A percentile compares a stretch with the other conserved stretches of the same genome.
These are phyloP conservation scores for Dione juno DNA, from an alignment of 2,888 invertebrate species.

Conservation along the genomic window DNA sequence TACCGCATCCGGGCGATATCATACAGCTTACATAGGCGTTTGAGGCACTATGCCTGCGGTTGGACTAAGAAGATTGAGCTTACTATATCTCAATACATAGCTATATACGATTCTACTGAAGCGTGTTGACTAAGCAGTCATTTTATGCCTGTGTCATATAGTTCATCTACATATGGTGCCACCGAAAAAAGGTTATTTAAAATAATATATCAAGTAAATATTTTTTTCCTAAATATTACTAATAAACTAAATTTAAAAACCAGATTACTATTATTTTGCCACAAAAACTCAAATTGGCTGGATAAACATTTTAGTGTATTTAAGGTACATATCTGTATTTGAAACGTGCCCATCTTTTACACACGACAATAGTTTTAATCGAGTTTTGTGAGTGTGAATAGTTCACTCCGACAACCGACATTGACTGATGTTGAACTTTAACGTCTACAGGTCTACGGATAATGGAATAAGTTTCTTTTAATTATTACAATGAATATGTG, in stretches of 20 bases:
- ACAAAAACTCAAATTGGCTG: too few species aligned
- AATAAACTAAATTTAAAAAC: too few species aligned
- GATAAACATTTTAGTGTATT: too few species aligned
- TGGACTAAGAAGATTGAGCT: constrained; percentile 53
- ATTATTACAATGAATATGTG: neutral
- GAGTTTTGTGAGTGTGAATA: constrained; percentile 61
- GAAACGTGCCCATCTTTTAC: constrained; percentile 51
- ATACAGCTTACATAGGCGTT: constrained; percentile 44
- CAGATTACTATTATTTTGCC: too few species aligned
- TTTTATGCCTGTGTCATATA: too few species aligned
- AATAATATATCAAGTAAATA: too few species aligned
- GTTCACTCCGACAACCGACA: constrained; percentile 48
- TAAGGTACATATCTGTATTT: constrained; percentile 41
- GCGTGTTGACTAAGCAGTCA: too few species aligned
- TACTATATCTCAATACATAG: constrained; percentile 53
- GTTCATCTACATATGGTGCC: too few species aligned
- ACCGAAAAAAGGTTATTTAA: too few species aligned
- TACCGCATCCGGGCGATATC: constrained; percentile 46
- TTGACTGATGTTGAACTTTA: constrained; percentile 37
- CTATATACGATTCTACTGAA: constrained; percentile 24
- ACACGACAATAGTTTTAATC: constrained; percentile 69
- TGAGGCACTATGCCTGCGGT: constrained; percentile 54
- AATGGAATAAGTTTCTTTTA: constrained; percentile 12
- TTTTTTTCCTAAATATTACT: too few species aligned
- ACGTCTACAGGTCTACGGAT: neutral